phyloP scores from a whole-genome alignment of 2,888 invertebrate species.

The Cryptocephalus moraei region DNA sequence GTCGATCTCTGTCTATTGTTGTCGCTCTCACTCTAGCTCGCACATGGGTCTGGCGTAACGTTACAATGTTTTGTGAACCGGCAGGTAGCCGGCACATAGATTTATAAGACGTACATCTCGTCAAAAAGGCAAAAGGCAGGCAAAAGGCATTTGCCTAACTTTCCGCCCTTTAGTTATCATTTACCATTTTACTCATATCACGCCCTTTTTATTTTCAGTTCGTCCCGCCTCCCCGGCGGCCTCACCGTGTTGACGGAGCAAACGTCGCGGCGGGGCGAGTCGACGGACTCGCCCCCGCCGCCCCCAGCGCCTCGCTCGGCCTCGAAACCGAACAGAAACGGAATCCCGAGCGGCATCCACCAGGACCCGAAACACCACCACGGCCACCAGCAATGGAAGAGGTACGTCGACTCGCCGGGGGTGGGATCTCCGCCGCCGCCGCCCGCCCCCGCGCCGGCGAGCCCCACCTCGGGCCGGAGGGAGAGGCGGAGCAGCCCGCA shows the following conservation, averaged over 20 bases:
- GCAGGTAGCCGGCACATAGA: too few species aligned
- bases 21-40: too few species aligned
- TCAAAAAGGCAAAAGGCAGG: too few species aligned
- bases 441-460: slow-evolving; percentile 39
- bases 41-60: too few species aligned
- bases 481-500: slow-evolving; percentile 33
- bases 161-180: background rate
- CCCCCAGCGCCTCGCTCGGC: slow-evolving; percentile 31
- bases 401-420: slow-evolving; percentile 52
- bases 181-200: background rate
- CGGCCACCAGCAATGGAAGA: slow-evolving; percentile 48
- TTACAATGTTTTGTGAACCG: too few species aligned
- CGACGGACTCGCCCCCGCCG: slow-evolving; percentile 42
- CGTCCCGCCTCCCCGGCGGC: slow-evolving; percentile 36
- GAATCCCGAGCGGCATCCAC: slow-evolving; percentile 17
- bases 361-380: background rate
- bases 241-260: slow-evolving; percentile 44
- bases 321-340: slow-evolving; percentile 26
- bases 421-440: slow-evolving; percentile 35
- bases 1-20: too few species aligned
- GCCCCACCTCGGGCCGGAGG: slow-evolving; percentile 34
- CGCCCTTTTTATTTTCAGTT: slow-evolving; percentile 17
- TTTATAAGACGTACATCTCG: too few species aligned
- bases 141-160: too few species aligned
- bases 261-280: slow-evolving; percentile 44